Conservation (phyloP, 2,113 vertebrate species). For the Smithornis capensis region DNA sequence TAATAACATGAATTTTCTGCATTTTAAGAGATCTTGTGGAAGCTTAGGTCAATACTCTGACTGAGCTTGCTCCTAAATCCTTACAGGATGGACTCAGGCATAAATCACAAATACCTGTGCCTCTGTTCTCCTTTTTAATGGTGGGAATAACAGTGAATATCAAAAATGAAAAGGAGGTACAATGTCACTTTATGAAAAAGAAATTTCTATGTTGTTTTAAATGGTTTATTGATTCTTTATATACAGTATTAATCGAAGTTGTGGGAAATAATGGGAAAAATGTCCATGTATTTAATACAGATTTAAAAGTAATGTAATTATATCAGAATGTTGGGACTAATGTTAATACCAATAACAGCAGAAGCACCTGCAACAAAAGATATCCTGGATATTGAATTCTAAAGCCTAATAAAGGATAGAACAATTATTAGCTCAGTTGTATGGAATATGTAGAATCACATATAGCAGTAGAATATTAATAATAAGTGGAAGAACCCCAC, state of each 20-base stretch:
- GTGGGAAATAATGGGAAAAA: neutral
- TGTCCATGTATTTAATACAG: neutral
- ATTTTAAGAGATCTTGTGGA: neutral
- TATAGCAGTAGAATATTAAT: neutral
- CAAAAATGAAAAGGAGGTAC: neutral
- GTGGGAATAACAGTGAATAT: neutral
- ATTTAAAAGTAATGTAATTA: neutral
- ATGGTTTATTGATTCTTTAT: neutral
- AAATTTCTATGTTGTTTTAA: neutral
- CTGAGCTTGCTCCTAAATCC: neutral
- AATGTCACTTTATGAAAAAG: neutral
- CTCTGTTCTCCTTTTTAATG: neutral
- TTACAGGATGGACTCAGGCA: neutral
- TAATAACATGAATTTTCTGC: neutral
- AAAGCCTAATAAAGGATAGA: neutral
- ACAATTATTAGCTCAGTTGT: neutral
- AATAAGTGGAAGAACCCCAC: neutral
- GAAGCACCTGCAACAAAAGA: neutral
- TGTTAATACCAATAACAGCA: neutral
- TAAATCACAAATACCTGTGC: neutral
- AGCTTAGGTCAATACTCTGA: fast-evolving
- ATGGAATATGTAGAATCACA: neutral
- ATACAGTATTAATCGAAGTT: neutral
- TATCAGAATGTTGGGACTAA: neutral
- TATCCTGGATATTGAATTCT: neutral